Evolutionary conservation across 2,797 vertebrate species (phyloP).

Genomic region (Diplodus puntazzo): DNA sequence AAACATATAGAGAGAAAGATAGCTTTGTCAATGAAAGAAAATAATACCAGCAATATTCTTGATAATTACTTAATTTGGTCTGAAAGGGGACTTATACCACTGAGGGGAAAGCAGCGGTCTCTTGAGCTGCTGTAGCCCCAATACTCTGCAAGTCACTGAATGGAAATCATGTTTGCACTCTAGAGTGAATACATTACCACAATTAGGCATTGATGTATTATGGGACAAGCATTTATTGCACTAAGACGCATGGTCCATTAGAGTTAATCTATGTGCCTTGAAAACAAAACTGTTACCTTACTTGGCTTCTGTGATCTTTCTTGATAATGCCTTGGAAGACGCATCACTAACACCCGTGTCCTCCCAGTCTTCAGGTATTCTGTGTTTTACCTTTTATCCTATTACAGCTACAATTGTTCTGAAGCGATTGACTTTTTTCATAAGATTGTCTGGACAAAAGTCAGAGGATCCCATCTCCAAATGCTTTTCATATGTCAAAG

Average conservation of each 20-base stretch:
- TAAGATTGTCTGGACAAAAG: conserved; percentile 54
- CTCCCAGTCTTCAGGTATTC: conserved; percentile 27
- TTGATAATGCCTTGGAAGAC: conserved; percentile 40
- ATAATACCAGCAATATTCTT: not conserved
- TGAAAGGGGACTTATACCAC: conserved; percentile 19
- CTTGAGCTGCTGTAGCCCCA: not conserved
- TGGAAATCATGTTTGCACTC: conserved; percentile 62
- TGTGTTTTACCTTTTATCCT: conserved; percentile 36
- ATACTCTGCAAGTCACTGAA: conserved; percentile 61
- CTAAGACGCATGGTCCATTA: conserved; percentile 39
- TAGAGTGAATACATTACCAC: conserved; percentile 57
- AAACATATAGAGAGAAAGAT: not conserved
- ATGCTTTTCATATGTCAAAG: conserved; percentile 68
- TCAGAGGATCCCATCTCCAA: conserved; percentile 60
- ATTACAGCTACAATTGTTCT: conserved; percentile 33
- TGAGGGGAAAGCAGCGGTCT: not conserved
- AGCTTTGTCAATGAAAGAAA: not conserved
- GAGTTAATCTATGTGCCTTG: conserved; percentile 45
- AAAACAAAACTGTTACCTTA: conserved; percentile 35
- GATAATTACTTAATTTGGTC: conserved; percentile 21
- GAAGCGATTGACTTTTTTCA: conserved; percentile 25
- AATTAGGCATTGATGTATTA: conserved; percentile 68
- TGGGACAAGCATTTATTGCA: conserved; percentile 28
- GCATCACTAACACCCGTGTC: conserved; percentile 2
- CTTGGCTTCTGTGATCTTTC: conserved; percentile 14